Base-by-base conservation (phyloP, 2,113 vertebrate genomes). In the Malurus alboscapulatus region DNA sequence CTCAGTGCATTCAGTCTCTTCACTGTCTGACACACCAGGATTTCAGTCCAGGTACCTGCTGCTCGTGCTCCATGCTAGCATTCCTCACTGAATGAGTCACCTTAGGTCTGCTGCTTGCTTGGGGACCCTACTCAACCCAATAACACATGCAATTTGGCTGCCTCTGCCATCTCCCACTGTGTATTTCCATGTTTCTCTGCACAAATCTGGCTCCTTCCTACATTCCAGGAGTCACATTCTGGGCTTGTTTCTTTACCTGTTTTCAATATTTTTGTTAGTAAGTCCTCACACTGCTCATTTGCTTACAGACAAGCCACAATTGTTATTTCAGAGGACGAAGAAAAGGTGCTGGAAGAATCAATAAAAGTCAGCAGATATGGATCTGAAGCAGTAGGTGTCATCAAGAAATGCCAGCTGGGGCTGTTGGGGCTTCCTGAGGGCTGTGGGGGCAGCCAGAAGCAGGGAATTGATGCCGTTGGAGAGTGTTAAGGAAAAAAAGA, bases 401-500 rank as follows among this genome's bases (percentile, higher is more conserved):
- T 75, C 57, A 75, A 65, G 21, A 71, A 48, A 18, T 50, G 14
- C 17, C 57, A 67, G 25, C 5, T 13, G 7, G 14, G 16, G 38
- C 34, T 88, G 12, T 6, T 2, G 2, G 42, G 25, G 22, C 51
- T 84, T 84, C 44, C 50, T 54, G 38, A 80, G 40, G 22, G 48
- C 48, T 87, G 8, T 17, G 19, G 15, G 6, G 1, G 21, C 47
- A 82, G 32, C 20, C 45, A 77, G 50, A 38, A 26, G 29, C 8
- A 53, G 45, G 16, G 16, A 53, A 4, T 2, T 12, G 34, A 1
- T 6, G 5, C 26, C 1, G 1, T 14, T 45, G 19, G 26, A 61
- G 14, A 66, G 12, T 61, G 7, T 51, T 29, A 67, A 83, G 22
- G 4, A 7, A 73, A 77, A 84, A 77, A 51, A 25, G 5, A 12